Evolutionary conservation across 53 echinoderm and acorn worm genomes (phyloP), one percentile per base, ranked within the genome.

Genomic region (Temnopleurus reevesii): DNA sequence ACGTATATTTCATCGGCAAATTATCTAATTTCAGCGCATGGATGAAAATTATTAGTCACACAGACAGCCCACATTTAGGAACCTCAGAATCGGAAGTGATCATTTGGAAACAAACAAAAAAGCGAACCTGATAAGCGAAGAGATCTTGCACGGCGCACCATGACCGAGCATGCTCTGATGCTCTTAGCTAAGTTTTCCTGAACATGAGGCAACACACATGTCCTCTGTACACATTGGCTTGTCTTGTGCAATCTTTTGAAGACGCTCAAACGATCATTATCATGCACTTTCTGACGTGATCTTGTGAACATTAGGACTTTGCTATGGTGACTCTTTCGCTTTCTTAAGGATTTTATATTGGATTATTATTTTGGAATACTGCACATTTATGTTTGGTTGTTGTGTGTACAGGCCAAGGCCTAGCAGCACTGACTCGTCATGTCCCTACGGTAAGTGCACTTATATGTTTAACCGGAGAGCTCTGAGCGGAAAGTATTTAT

Each of bases 11-110:
- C 83, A 83, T 23, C 57, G 38, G 30, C 55, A 86, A 45, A 60
- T 59, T 59, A 60, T 87, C 47, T 53, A 87, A 87, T 65, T 87
- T 87, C 55, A 19, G 15, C 49, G 66, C 88, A 30, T 34, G 2
- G 71, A 46, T 71, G 49, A 46, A 51, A 87, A 87, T 47, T 71
- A 87, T 87, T 87, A 87, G 88, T 87, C 88, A 87, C 36, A 46
- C 86, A 87, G 88, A 33, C 65, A 51, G 71, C 71, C 65, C n/a
- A n/a, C n/a, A n/a, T n/a, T n/a, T 71, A 51, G 71, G 71, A 66
- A 65, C 53, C 88, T 87, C 59, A 28, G 34, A 44, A n/a, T 87
- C 51, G 88, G 88, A 87, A 87, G 71, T 87, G 88, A 87, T 87
- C 88, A 66, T 66, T 87, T 87, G 64, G 44, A 33, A 8, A 7